Base-by-base conservation (phyloP, 2,797 vertebrate species). In the Amphiprion clarkii region DNA sequence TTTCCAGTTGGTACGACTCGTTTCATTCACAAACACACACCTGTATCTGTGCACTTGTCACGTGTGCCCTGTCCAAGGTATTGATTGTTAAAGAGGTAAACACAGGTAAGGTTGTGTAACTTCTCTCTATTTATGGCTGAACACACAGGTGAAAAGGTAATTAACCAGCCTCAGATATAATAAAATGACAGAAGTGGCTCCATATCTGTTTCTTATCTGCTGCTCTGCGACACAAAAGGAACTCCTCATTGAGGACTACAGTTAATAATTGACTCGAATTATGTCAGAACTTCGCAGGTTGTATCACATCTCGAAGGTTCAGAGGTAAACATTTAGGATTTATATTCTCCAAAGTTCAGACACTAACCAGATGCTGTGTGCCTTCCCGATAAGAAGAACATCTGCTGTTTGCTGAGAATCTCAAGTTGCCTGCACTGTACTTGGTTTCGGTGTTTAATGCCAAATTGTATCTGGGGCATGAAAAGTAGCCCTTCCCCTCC, bases 201-300 rank as follows among this genome's bases (percentile, higher is more conserved):
- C 40, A 3, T 86, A 76, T 79, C 85, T 60, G 57, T 36, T 78
- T 69, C 83, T 82, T 89, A 83, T 90, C 86, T 83, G 55, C 57
- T 25, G n/a, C 60, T 76, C 63, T 56, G 56, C 64, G 27, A 1
- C 64, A 79, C 78, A 82, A 83, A 67, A 63, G 66, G 82, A 79
- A 71, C 63, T 64, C 40, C 36, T 56, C 67, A 58, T 31, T 74
- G 61, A 89, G 11, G 8, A 48, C 40, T 63, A 16, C 6, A 19
- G 85, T 92, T 90, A 89, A 92, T 92, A 48, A 86, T 74, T 88
- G 29, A 82, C 79, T 77, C 2, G 21, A 62, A 54, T 88, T 78
- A 78, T 79, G 82, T 81, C 76, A 78, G 54, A 76, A 60, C 57
- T 31, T 73, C 29, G 21, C 64, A 31, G 56, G 40, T 54, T 66